Percentiles rank a stretch among this genome's conserved stretches.
Evolutionary conservation across 2,113 vertebrate species (phyloP).

Genomic region (Cynoglossus semilaevis): DNA sequence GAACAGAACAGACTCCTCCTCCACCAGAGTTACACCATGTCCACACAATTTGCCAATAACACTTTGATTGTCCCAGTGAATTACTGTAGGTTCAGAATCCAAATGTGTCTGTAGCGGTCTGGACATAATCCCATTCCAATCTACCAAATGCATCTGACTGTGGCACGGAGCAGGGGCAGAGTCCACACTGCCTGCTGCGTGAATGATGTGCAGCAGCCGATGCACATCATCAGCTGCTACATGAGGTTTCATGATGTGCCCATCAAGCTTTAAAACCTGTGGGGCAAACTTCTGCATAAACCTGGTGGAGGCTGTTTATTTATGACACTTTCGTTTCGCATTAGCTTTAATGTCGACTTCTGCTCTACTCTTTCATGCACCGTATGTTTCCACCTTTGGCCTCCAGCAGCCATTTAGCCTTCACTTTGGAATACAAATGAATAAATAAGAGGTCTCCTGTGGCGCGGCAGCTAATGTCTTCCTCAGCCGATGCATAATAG

Average conservation of each 20-base stretch:
- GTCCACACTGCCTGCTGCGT: neutral
- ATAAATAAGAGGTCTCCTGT: slow-evolving; percentile 3
- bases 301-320: neutral
- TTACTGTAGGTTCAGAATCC: neutral
- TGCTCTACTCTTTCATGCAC: neutral
- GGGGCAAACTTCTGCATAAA: neutral
- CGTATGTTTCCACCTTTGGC: neutral
- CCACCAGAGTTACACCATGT: neutral
- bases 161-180: neutral
- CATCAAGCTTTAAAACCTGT: neutral
- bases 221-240: neutral
- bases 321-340: neutral
- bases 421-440: neutral
- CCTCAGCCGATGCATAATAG: neutral
- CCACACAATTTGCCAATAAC: neutral
- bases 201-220: neutral
- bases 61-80: neutral
- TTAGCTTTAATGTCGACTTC: neutral
- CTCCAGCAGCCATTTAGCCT: slow-evolving; percentile 1
- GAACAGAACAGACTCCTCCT: neutral
- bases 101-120: neutral
- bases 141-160: neutral
- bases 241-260: neutral
- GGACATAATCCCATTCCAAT: neutral
- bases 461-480: neutral